Evolutionary conservation across 2,113 vertebrate genomes (phyloP).

Genomic region (Phycodurus eques): DNA sequence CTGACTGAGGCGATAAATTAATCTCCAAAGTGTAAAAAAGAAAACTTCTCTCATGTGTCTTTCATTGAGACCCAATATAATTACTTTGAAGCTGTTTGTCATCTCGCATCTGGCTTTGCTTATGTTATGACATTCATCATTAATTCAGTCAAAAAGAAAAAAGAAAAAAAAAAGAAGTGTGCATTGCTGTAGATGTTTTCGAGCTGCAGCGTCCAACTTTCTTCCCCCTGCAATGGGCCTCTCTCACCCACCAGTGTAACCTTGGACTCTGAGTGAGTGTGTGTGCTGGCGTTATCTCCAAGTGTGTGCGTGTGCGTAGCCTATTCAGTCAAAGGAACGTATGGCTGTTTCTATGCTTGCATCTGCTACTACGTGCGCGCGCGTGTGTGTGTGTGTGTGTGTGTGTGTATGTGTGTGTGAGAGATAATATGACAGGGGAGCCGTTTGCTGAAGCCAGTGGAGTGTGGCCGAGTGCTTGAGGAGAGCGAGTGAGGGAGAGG

Average conservation of each 20-base stretch:
- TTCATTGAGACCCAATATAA: slow-evolving; percentile 34
- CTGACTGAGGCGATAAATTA: slow-evolving; percentile 10
- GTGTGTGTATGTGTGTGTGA: slow-evolving; percentile 22
- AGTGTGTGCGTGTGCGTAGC: slow-evolving; percentile 6
- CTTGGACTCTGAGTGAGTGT: slow-evolving; percentile 4
- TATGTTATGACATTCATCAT: slow-evolving; percentile 23
- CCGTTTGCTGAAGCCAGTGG: slow-evolving; percentile 68
- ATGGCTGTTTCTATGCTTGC: slow-evolving; percentile 6
- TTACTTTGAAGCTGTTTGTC: slow-evolving; percentile 38
- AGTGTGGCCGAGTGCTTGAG: slow-evolving; percentile 65
- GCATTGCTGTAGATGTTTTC: slow-evolving; percentile 5
- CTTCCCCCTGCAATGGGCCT: slow-evolving; percentile 21
- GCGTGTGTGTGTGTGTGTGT: slow-evolving; percentile 4
- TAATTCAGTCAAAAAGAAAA: neutral
- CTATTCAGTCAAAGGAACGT: slow-evolving; percentile 8
- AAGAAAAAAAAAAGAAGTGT: neutral
- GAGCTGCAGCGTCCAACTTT: slow-evolving; percentile 6
- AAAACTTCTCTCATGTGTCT: slow-evolving; percentile 21
- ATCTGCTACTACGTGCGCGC: slow-evolving; percentile 5
- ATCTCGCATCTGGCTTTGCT: slow-evolving; percentile 34
- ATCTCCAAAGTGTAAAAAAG: slow-evolving; percentile 4
- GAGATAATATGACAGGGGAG: slow-evolving; percentile 72
- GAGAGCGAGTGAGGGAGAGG: slow-evolving; percentile 46
- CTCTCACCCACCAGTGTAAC: slow-evolving; percentile 9
- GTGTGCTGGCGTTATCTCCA: neutral